A percentile compares a stretch with the other conserved stretches of the same genome.
These are phyloP conservation scores for Sitophilus oryzae DNA, from an alignment of 1,140 invertebrate genomes.

Conservation along the genomic window DNA sequence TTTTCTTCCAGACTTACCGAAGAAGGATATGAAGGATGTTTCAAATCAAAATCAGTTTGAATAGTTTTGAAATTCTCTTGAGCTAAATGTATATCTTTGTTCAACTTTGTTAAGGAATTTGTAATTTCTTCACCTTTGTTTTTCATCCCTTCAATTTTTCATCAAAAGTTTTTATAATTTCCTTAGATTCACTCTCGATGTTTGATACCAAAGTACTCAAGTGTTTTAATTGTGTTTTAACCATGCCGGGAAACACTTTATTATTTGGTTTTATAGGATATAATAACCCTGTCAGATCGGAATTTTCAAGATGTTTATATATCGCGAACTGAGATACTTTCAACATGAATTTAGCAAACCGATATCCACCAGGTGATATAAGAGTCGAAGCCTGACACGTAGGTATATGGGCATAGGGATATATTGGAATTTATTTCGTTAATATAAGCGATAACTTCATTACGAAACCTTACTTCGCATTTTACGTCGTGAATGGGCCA, in stretches of 20 bases:
- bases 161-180: constrained; percentile 16
- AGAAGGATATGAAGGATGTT: constrained; percentile 12
- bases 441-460: constrained; percentile 32
- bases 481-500: constrained; percentile 33
- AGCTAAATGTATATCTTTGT: constrained; percentile 7
- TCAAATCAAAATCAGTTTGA: constrained; percentile 12
- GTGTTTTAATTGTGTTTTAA: constrained; percentile 15
- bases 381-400: constrained; percentile 34
- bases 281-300: neutral
- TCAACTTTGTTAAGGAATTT: constrained; percentile 6
- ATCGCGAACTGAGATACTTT: constrained; percentile 35
- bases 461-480: constrained; percentile 34
- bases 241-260: constrained; percentile 14
- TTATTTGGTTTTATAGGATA: constrained; percentile 10
- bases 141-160: constrained; percentile 6
- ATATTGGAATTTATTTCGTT: constrained; percentile 33
- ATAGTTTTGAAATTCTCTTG: neutral
- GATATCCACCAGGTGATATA: constrained; percentile 35
- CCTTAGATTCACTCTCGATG: constrained; percentile 15
- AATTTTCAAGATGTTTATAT: constrained; percentile 22
- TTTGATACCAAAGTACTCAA: constrained; percentile 14
- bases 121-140: constrained; percentile 12
- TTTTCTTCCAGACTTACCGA: constrained; percentile 11
- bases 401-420: constrained; percentile 32
- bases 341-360: constrained; percentile 35